These are phyloP conservation scores for Petaurus breviceps DNA, from an alignment of 2,113 vertebrate genomes.

Conservation along the genomic window DNA sequence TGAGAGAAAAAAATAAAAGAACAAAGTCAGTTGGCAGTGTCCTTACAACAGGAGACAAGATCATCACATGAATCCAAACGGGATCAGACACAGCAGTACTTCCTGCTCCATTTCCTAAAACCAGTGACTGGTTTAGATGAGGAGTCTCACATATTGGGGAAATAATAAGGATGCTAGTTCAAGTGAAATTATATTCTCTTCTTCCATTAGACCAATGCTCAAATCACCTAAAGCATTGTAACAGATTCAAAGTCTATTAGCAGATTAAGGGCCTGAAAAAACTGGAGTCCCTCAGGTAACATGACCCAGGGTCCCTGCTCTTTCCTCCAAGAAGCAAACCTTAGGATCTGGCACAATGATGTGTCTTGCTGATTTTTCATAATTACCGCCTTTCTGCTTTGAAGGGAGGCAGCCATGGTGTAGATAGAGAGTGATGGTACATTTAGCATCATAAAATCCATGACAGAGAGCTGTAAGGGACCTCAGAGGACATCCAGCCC, in stretches of 20 bases:
- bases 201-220: not conserved
- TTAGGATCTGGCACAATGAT: not conserved
- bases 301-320: not conserved
- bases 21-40: not conserved
- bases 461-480: not conserved
- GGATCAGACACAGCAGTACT: not conserved
- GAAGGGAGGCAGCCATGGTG: not conserved
- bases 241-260: slow-evolving; percentile 15
- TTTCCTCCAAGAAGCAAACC: not conserved
- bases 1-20: not conserved
- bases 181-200: not conserved
- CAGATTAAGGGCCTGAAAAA: not conserved
- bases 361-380: not conserved
- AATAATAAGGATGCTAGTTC: not conserved
- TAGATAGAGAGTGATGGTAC: not conserved
- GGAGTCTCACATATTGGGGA: not conserved
- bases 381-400: not conserved
- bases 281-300: not conserved
- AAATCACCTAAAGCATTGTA: slow-evolving; percentile 29
- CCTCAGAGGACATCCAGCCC: not conserved
- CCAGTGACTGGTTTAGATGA: no score
- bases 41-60: not conserved
- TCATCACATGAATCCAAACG: not conserved
- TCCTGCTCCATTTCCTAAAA: not conserved
- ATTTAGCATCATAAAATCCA: not conserved